phyloP scores from a whole-genome alignment of 2,888 invertebrate species.

The Sisyra nigra region DNA sequence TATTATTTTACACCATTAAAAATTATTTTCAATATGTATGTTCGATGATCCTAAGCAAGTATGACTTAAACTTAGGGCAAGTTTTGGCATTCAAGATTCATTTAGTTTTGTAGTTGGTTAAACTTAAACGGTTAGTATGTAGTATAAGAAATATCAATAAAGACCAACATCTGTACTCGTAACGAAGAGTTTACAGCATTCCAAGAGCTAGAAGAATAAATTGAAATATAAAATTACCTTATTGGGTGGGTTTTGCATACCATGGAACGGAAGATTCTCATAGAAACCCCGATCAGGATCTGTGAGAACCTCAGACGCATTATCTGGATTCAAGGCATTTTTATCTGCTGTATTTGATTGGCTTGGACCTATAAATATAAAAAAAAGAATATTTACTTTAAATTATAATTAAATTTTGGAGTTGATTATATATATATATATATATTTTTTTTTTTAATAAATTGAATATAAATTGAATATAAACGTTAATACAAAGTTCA shows the following conservation, averaged over 20 bases:
- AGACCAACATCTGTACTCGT: too few species aligned
- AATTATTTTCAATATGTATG: too few species aligned
- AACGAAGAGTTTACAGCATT: too few species aligned
- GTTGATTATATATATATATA: too few species aligned
- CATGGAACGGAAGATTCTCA: conserved; percentile 91
- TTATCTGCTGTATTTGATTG: conserved; percentile 34
- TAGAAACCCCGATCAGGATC: conserved; percentile 76
- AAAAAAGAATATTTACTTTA: conserved; percentile 3
- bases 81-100: too few species aligned
- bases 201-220: too few species aligned
- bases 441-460: not conserved
- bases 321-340: conserved; percentile 28
- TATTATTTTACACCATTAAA: too few species aligned
- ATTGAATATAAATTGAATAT: not conserved
- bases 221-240: conserved; percentile 45
- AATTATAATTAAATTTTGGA: not conserved
- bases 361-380: conserved; percentile 27
- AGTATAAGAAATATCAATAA: too few species aligned
- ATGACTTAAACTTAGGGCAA: too few species aligned
- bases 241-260: conserved; percentile 82
- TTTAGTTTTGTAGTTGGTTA: too few species aligned
- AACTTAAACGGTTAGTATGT: too few species aligned
- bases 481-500: not conserved
- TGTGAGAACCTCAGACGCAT: conserved; percentile 45
- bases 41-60: too few species aligned